These are phyloP conservation scores for Alauda arvensis DNA, from an alignment of 2,797 vertebrate genomes.

Conservation along the genomic window DNA sequence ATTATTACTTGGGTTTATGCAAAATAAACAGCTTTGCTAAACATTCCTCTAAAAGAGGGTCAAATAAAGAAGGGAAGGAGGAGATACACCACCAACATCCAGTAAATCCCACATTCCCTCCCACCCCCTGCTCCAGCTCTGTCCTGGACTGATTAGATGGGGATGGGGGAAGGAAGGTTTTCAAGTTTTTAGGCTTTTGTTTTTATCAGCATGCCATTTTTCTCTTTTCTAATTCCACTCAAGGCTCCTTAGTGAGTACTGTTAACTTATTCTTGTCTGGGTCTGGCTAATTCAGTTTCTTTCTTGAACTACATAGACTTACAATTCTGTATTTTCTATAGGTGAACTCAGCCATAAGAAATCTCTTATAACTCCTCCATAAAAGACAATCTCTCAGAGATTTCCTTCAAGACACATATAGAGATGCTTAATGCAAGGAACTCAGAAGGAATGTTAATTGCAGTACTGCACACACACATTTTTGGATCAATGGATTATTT, in stretches of 20 bases:
- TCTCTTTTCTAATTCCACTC: constrained; percentile 66
- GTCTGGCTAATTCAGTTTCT: constrained; percentile 64
- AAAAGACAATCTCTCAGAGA: constrained; percentile 64
- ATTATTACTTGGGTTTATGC: constrained; percentile 67
- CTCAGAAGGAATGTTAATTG: constrained; percentile 67
- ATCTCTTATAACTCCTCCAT: constrained; percentile 68
- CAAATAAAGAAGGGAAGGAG: constrained; percentile 72
- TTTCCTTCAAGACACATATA: constrained; percentile 59
- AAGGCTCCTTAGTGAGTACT: constrained; percentile 64
- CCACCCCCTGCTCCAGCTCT: not conserved
- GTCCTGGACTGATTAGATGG: not conserved
- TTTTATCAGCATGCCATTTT: constrained; percentile 53
- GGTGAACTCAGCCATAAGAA: constrained; percentile 78
- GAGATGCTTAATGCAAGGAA: constrained; percentile 36
- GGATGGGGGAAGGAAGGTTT: constrained; percentile 37
- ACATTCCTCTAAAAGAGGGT: constrained; percentile 56
- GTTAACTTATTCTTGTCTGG: constrained; percentile 70
- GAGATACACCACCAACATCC: constrained; percentile 41
- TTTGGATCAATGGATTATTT: constrained; percentile 4
- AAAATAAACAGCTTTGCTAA: constrained; percentile 77
- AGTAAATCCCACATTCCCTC: constrained; percentile 27
- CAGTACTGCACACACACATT: not conserved
- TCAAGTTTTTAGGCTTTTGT: constrained; percentile 42
- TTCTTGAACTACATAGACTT: constrained; percentile 70
- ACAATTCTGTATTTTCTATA: constrained; percentile 76